Evolutionary conservation across 2,888 invertebrate genomes (phyloP).

Genomic region (Eledona agricola): DNA sequence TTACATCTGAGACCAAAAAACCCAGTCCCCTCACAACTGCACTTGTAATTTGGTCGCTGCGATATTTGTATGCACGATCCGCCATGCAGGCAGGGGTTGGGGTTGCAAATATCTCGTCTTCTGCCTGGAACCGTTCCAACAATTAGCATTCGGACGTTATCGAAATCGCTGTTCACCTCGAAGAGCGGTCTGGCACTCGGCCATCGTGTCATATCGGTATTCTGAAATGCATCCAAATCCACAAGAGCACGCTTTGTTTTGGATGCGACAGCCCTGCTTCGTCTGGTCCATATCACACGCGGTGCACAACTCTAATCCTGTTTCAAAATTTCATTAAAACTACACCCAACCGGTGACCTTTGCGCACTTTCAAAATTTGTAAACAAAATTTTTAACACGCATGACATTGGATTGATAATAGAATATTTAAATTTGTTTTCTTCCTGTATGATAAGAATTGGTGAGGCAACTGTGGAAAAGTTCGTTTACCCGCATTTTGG

Average conservation of each 20-base stretch:
- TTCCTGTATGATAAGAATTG: conserved; percentile 1
- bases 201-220: conserved; percentile 69
- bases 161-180: conserved; percentile 63
- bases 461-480: conserved; percentile 1
- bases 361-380: too few species aligned
- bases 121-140: conserved; percentile 52
- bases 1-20: conserved; percentile 77
- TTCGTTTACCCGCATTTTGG: conserved; percentile 11
- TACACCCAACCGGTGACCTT: too few species aligned
- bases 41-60: conserved; percentile 72
- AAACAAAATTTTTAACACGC: too few species aligned
- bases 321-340: too few species aligned
- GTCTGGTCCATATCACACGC: conserved; percentile 69
- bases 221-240: conserved; percentile 74
- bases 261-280: conserved; percentile 72
- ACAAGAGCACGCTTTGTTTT: conserved; percentile 70
- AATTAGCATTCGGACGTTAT: conserved; percentile 1
- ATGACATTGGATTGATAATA: conserved; percentile 13
- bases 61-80: conserved; percentile 74
- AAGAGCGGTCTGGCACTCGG: conserved; percentile 70
- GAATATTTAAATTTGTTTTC: too few species aligned
- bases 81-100: conserved; percentile 72
- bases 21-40: conserved; percentile 79
- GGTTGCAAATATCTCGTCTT: conserved; percentile 71
- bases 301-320: conserved; percentile 52